These are phyloP conservation scores for Chesias legatella DNA, from an alignment of 2,888 invertebrate genomes.

Conservation along the genomic window DNA sequence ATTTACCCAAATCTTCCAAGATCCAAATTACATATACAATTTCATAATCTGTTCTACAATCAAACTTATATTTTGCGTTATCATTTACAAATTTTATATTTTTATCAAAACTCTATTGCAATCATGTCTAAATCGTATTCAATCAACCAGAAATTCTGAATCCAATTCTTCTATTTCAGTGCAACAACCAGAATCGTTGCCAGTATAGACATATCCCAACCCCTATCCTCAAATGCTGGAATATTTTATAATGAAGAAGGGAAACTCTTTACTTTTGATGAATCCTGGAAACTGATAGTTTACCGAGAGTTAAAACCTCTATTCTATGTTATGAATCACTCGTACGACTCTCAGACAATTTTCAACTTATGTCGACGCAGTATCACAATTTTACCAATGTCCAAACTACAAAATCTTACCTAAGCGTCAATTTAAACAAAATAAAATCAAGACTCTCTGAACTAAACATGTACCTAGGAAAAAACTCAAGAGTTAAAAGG, in stretches of 20 bases:
- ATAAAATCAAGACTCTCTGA: conserved; percentile 24
- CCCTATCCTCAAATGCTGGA: conserved; percentile 23
- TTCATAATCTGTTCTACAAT: conserved; percentile 11
- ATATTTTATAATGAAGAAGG: conserved; percentile 26
- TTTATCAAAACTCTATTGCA: no score
- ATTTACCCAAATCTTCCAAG: conserved; percentile 1
- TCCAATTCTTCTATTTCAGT: no score
- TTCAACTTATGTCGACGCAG: conserved; percentile 12
- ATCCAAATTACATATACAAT: conserved; percentile 13
- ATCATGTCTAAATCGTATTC: no score
- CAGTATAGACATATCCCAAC: conserved; percentile 8
- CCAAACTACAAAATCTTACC: conserved; percentile 21
- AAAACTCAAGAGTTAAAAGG: conserved; percentile 27
- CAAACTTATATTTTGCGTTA: conserved; percentile 11
- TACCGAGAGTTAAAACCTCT: conserved; percentile 27
- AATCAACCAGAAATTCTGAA: no score
- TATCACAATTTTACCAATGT: conserved; percentile 17
- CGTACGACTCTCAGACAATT: conserved; percentile 18
- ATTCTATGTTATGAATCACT: conserved; percentile 28
- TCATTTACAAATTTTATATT: conserved; percentile 12
- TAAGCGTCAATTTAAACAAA: conserved; percentile 26
- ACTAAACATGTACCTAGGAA: conserved; percentile 22
- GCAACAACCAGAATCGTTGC: no score
- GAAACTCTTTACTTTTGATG: conserved; percentile 16
- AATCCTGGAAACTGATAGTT: conserved; percentile 30